Evolutionary conservation across 2,113 vertebrate genomes (phyloP).

Genomic region (Calidris pygmaea): DNA sequence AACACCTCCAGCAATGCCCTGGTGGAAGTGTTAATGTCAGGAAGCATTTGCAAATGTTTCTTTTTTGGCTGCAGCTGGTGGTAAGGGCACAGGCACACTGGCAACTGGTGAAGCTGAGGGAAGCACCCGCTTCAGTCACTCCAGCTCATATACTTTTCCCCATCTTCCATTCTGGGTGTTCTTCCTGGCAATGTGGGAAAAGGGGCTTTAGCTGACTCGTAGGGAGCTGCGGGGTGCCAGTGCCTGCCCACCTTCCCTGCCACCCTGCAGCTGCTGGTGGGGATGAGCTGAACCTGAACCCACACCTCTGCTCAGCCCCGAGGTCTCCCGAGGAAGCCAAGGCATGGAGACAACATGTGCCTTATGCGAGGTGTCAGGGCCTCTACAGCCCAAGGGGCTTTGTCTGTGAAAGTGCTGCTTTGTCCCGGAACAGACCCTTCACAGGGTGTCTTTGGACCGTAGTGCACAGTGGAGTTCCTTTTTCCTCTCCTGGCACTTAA

Average conservation of each 20-base stretch:
- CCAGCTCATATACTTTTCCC: neutral
- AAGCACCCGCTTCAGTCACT: neutral
- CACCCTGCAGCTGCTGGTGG: neutral
- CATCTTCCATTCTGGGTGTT: neutral
- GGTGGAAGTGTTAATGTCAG: neutral
- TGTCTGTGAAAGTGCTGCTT: neutral
- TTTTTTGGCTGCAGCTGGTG: neutral
- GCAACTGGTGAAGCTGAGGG: neutral
- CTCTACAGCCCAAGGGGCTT: neutral
- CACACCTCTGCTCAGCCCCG: fast-evolving
- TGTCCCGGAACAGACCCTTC: neutral
- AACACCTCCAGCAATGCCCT: neutral
- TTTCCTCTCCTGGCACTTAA: neutral
- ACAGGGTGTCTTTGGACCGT: neutral
- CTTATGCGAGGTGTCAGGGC: neutral
- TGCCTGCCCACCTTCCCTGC: neutral
- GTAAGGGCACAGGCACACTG: neutral
- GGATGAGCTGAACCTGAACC: fast-evolving
- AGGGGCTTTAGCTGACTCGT: fast-evolving
- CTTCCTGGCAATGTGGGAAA: neutral
- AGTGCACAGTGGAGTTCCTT: neutral
- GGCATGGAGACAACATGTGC: fast-evolving
- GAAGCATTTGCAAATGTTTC: neutral
- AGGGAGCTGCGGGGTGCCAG: neutral
- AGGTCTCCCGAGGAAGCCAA: fast-evolving